These are phyloP conservation scores for Armadillidium nasatum DNA, from an alignment of 1,140 invertebrate species.

Conservation along the genomic window DNA sequence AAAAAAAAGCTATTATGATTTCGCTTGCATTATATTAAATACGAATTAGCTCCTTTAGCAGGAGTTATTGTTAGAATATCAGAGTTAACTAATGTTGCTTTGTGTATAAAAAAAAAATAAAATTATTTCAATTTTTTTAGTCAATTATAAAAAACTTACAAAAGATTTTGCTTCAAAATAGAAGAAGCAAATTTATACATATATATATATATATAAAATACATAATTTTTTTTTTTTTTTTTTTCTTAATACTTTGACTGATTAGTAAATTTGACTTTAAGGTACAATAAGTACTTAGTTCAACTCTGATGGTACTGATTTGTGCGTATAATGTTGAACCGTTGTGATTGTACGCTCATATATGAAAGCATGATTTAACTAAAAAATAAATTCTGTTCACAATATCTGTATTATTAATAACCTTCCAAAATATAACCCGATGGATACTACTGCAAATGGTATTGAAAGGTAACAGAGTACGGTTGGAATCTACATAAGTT, in stretches of 20 bases:
- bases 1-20: background rate
- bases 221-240: too few relatives aligned
- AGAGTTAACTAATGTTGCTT: constrained; percentile 2
- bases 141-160: too few relatives aligned
- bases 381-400: constrained; percentile 8
- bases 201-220: too few relatives aligned
- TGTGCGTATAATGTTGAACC: constrained; percentile 8
- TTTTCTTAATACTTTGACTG: too few relatives aligned
- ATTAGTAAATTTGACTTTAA: too few relatives aligned
- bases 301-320: background rate
- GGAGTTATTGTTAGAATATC: background rate
- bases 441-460: too few relatives aligned
- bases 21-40: constrained; percentile 8
- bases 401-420: background rate
- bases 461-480: too few relatives aligned
- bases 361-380: constrained; percentile 7
- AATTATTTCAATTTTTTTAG: too few relatives aligned
- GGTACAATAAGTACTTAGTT: background rate
- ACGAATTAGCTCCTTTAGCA: background rate
- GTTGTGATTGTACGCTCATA: constrained; percentile 5
- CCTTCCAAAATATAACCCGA: background rate
- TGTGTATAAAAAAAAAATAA: background rate
- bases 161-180: too few relatives aligned
- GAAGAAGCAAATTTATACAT: too few relatives aligned
- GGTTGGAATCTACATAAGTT: too few relatives aligned